These are phyloP conservation scores for Ichneumoninae sp. DNA, from an alignment of 2,888 invertebrate genomes.

Conservation along the genomic window DNA sequence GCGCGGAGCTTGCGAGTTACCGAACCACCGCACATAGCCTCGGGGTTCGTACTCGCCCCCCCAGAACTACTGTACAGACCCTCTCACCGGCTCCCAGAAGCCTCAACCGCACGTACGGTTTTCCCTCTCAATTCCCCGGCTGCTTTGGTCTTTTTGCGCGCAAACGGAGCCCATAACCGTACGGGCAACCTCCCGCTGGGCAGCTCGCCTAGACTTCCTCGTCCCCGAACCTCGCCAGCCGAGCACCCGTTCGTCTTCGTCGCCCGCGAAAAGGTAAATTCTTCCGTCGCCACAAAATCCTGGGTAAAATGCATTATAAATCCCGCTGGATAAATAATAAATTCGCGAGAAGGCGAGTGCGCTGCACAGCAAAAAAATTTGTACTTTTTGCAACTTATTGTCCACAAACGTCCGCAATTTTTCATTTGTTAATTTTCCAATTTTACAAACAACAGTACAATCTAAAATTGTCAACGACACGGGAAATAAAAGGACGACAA, in stretches of 20 bases:
- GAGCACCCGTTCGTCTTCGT: constrained; percentile 28
- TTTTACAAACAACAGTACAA: no score
- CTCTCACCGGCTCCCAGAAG: constrained; percentile 7
- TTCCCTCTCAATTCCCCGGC: constrained; percentile 19
- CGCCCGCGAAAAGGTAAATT: constrained; percentile 30
- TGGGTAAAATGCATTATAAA: constrained; percentile 28
- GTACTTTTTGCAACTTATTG: no score
- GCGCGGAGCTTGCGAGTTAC: constrained; percentile 52
- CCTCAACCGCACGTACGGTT: constrained; percentile 12
- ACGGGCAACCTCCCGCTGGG: neutral
- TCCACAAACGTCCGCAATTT: no score
- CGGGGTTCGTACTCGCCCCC: constrained; percentile 11
- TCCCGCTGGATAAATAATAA: constrained; percentile 23
- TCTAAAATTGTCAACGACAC: no score
- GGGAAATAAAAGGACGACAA: no score
- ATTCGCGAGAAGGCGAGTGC: neutral
- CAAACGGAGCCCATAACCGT: neutral
- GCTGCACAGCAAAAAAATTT: no score
- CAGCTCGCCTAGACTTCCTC: neutral
- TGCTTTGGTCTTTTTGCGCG: constrained; percentile 3
- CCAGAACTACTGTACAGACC: constrained; percentile 10
- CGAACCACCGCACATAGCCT: constrained; percentile 1
- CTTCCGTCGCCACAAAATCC: neutral
- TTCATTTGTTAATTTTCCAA: no score
- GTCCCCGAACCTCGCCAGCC: neutral